Percentiles rank a stretch among this genome's conserved stretches.
These are phyloP conservation scores for silkworm (Bombyx mori) DNA, from an alignment of 1,140 invertebrate species.

Conservation along the genomic window DNA sequence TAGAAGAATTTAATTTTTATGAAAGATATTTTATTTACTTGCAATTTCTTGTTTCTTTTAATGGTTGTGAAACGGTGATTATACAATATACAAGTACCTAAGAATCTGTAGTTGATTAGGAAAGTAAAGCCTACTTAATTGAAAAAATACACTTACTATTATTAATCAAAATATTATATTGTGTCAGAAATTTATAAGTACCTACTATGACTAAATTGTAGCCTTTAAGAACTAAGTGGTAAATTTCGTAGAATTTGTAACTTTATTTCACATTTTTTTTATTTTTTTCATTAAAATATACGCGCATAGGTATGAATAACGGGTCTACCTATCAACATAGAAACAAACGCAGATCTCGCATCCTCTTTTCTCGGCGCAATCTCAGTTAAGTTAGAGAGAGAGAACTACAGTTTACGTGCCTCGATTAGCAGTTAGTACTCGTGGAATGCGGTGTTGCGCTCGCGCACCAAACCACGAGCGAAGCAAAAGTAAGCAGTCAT, in stretches of 20 bases:
- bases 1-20: constrained; percentile 2
- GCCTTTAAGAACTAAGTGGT: too few relatives aligned
- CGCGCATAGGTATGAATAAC: constrained; percentile 63
- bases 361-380: constrained; percentile 12
- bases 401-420: constrained; percentile 35
- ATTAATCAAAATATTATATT: too few relatives aligned
- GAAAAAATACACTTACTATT: too few relatives aligned
- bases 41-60: too few relatives aligned
- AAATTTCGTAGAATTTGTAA: too few relatives aligned
- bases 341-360: constrained; percentile 13
- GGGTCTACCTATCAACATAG: constrained; percentile 55
- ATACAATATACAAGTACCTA: too few relatives aligned
- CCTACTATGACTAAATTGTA: too few relatives aligned
- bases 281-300: constrained; percentile 13
- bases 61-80: too few relatives aligned
- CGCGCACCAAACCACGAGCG: constrained; percentile 39
- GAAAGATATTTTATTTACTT: neutral
- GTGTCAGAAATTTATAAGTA: too few relatives aligned
- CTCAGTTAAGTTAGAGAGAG: constrained; percentile 25
- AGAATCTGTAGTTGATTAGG: too few relatives aligned
- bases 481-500: constrained; percentile 34
- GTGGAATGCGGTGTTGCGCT: constrained; percentile 61
- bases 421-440: constrained; percentile 31
- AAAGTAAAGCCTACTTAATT: too few relatives aligned
- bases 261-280: constrained; percentile 11